Conservation (phyloP, 2,113 vertebrate genomes). For the Serinus canaria region DNA sequence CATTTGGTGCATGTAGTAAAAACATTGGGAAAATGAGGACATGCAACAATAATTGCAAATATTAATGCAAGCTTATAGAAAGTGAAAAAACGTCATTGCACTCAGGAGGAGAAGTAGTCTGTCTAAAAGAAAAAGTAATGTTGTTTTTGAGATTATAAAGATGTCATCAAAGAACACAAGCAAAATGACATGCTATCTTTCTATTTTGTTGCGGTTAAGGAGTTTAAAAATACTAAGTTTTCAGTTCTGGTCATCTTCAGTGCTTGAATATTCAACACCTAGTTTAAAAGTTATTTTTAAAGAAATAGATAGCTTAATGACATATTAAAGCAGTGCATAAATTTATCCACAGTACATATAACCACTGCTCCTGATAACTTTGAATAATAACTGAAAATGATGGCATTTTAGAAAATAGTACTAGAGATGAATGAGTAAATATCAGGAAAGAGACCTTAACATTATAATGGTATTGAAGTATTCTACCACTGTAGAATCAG, state of each 20-base stretch:
- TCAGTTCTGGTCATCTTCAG: not conserved
- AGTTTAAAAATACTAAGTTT: not conserved
- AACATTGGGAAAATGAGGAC: not conserved
- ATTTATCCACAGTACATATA: not conserved
- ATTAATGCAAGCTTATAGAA: not conserved
- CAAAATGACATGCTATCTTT: not conserved
- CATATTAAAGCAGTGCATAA: not conserved
- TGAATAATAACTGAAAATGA: not conserved
- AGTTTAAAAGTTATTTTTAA: not conserved
- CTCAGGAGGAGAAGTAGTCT: not conserved
- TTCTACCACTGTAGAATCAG: not conserved
- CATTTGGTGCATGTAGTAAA: accelerated
- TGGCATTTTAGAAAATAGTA: not conserved
- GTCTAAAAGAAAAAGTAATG: not conserved
- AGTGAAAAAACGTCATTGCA: accelerated
- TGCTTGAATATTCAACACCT: not conserved
- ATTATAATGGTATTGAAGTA: not conserved
- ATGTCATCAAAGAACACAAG: not conserved
- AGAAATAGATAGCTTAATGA: not conserved
- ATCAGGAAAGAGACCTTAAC: not conserved
- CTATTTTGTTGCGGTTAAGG: not conserved
- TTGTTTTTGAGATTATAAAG: not conserved
- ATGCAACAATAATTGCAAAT: not conserved
- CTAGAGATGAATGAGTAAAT: not conserved
- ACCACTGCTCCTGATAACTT: not conserved